These are phyloP conservation scores for Bettongia penicillata DNA, from an alignment of 2,113 vertebrate genomes.

Conservation along the genomic window DNA sequence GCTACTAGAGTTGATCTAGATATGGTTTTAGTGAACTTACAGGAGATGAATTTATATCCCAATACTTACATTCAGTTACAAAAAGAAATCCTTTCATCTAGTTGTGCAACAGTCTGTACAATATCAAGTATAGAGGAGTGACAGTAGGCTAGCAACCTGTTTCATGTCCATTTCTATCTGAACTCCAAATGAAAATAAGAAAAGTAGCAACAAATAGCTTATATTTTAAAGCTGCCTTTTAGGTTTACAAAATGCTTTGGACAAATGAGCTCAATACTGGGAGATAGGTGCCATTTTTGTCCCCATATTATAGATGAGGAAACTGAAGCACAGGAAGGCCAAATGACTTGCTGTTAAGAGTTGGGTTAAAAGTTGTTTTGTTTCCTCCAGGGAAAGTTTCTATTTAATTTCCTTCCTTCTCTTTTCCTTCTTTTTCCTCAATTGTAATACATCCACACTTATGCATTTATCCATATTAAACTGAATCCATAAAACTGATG, in stretches of 20 bases:
- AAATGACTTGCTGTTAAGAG: constrained; percentile 5
- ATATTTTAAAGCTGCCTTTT: neutral
- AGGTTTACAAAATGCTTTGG: neutral
- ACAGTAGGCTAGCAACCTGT: neutral
- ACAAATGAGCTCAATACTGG: neutral
- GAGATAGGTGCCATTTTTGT: neutral
- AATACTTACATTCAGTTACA: neutral
- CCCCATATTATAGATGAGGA: neutral
- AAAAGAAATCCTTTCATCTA: neutral
- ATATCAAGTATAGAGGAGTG: neutral
- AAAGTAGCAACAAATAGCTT: neutral
- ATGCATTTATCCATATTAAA: neutral
- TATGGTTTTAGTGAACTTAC: neutral
- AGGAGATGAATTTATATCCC: neutral
- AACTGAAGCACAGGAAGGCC: neutral
- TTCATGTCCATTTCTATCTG: neutral
- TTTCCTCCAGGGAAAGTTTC: constrained; percentile 1
- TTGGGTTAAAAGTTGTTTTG: neutral
- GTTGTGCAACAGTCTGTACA: neutral
- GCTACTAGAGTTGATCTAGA: neutral
- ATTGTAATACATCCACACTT: constrained; percentile 25
- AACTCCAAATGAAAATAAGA: neutral
- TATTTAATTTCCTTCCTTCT: neutral
- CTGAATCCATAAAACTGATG: constrained; percentile 55
- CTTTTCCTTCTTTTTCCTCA: constrained; percentile 4